phyloP scores from a whole-genome alignment of 2,888 invertebrate genomes.

The Byasa hedistus region DNA sequence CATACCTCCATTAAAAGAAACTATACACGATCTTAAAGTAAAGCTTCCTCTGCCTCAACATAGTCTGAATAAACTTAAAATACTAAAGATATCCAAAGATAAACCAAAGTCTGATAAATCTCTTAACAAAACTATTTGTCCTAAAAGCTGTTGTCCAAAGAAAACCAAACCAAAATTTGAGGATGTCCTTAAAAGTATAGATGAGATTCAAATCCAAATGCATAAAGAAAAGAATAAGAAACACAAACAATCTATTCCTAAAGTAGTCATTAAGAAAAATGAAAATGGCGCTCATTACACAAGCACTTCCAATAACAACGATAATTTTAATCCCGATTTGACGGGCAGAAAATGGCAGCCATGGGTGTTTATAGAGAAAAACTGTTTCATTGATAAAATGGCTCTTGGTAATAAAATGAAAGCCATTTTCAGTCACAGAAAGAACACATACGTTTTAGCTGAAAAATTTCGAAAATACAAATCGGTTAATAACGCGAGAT shows the following conservation, averaged over 20 bases:
- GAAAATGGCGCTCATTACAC: constrained; percentile 73
- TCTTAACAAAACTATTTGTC: constrained; percentile 41
- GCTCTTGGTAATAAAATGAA: constrained; percentile 61
- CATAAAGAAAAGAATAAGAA: constrained; percentile 67
- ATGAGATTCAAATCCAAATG: constrained; percentile 69
- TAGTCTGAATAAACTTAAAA: constrained; percentile 65
- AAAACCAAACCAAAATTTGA: constrained; percentile 75
- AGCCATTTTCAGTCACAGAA: constrained; percentile 66
- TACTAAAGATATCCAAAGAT: constrained; percentile 64
- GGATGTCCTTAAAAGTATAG: constrained; percentile 76
- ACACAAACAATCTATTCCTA: constrained; percentile 62
- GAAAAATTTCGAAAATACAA: constrained; percentile 71
- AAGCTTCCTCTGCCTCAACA: constrained; percentile 69
- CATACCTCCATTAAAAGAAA: constrained; percentile 70
- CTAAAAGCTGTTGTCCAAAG: constrained; percentile 50
- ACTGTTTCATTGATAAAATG: constrained; percentile 72
- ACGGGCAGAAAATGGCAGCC: constrained; percentile 78
- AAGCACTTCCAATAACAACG: constrained; percentile 53
- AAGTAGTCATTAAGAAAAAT: constrained; percentile 75
- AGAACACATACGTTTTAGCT: constrained; percentile 61
- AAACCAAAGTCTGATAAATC: constrained; percentile 49
- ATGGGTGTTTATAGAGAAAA: constrained; percentile 73
- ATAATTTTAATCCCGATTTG: constrained; percentile 65
- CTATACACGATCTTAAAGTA: constrained; percentile 65
- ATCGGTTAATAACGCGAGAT: constrained; percentile 61